These are phyloP conservation scores for Pangasius mekongensis DNA, from an alignment of 2,797 vertebrate species.

Conservation along the genomic window DNA sequence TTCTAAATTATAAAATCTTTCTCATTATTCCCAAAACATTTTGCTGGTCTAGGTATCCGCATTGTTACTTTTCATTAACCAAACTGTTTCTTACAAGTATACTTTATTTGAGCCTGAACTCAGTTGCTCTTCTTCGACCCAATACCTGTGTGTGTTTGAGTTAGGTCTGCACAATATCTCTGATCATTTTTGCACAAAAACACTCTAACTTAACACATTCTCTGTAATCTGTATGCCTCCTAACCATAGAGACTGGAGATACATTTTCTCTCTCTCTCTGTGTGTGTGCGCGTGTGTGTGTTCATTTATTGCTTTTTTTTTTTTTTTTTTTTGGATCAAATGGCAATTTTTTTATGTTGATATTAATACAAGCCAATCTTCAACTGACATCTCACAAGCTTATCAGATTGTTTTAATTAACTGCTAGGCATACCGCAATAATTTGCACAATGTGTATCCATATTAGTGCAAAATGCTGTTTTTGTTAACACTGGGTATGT, in stretches of 20 bases:
- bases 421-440: background rate
- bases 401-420: background rate
- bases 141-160: background rate
- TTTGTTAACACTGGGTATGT: constrained; percentile 52
- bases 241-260: background rate
- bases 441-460: background rate
- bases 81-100: background rate
- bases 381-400: background rate
- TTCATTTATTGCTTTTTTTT: background rate
- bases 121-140: background rate
- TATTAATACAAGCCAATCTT: background rate
- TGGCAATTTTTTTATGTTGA: background rate
- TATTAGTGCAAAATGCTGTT: background rate
- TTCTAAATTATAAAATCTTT: background rate
- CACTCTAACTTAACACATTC: background rate
- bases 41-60: background rate
- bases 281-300: background rate
- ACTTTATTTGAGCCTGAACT: background rate
- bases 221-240: background rate
- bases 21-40: background rate
- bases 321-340: background rate
- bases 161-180: background rate
- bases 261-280: background rate
- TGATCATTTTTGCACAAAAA: background rate
- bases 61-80: background rate